Percentiles rank a stretch among this genome's conserved stretches.
Evolutionary conservation across 2,888 invertebrate species (phyloP).

Genomic region (Rhagium mordax): DNA sequence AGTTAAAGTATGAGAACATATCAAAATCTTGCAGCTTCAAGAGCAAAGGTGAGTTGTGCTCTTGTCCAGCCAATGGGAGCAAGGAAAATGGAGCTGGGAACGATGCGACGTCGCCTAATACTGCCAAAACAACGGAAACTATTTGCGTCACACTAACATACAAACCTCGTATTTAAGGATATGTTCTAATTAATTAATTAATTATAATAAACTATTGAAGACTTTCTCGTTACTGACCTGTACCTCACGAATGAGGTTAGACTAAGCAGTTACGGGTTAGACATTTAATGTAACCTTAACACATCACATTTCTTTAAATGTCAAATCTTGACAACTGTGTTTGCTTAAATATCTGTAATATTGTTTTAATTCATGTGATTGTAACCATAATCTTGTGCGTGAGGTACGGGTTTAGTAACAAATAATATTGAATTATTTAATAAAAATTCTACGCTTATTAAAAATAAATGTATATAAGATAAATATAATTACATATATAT

Average conservation of each 20-base stretch:
- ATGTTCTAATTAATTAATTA: slow-evolving; percentile 2
- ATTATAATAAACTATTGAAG: slow-evolving; percentile 20
- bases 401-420: not conserved
- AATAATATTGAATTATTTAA: slow-evolving; percentile 40
- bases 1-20: slow-evolving; percentile 67
- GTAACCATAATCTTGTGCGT: not conserved
- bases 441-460: slow-evolving; percentile 53
- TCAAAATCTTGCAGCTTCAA: slow-evolving; percentile 69
- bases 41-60: slow-evolving; percentile 66
- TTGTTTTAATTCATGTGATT: not conserved
- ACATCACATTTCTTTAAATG: not conserved
- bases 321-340: not conserved
- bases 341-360: not conserved
- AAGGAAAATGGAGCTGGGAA: slow-evolving; percentile 41
- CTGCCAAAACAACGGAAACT: slow-evolving; percentile 65
- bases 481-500: slow-evolving; percentile 7
- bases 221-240: slow-evolving; percentile 13
- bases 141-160: slow-evolving; percentile 69
- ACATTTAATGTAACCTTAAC: not conserved
- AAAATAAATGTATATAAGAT: slow-evolving; percentile 38
- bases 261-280: not conserved
- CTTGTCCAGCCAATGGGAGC: slow-evolving; percentile 60
- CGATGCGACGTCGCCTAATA: slow-evolving; percentile 42
- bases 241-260: not conserved
- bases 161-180: slow-evolving; percentile 66